A percentile compares a stretch with the other conserved stretches of the same genome.
These are phyloP conservation scores for Oeneis ivallda DNA, from an alignment of 2,888 invertebrate genomes.

Conservation along the genomic window DNA sequence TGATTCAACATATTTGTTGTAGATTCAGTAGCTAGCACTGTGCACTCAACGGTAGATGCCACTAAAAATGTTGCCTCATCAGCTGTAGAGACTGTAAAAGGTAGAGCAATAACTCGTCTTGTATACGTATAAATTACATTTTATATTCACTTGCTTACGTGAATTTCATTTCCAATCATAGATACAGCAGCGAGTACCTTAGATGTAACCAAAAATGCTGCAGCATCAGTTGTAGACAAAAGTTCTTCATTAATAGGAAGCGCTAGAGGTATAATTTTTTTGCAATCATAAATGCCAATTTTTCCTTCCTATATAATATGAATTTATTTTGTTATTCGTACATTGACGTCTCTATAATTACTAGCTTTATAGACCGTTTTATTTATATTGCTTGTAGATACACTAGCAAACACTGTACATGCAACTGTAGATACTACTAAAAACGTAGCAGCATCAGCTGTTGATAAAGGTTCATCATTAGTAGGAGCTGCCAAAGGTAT, in stretches of 20 bases:
- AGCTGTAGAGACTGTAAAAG: conserved; percentile 57
- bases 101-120: conserved; percentile 40
- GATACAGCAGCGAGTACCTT: conserved; percentile 53
- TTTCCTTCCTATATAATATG: background rate
- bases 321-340: conserved; percentile 2
- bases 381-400: conserved; percentile 47
- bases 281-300: background rate
- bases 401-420: conserved; percentile 43
- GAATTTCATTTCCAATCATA: conserved; percentile 25
- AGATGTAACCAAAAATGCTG: conserved; percentile 70
- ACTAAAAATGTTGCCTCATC: conserved; percentile 59
- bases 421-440: conserved; percentile 51
- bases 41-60: conserved; percentile 55
- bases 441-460: conserved; percentile 45
- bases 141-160: background rate
- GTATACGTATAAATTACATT: background rate
- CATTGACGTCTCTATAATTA: background rate
- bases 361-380: background rate
- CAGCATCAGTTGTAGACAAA: conserved; percentile 68
- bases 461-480: conserved; percentile 53
- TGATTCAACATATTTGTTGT: conserved; percentile 35
- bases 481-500: conserved; percentile 47
- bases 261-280: conserved; percentile 51
- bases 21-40: conserved; percentile 54
- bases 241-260: conserved; percentile 50